Conservation (phyloP, 1,140 invertebrate species). For the Camponotus vicinus region DNA sequence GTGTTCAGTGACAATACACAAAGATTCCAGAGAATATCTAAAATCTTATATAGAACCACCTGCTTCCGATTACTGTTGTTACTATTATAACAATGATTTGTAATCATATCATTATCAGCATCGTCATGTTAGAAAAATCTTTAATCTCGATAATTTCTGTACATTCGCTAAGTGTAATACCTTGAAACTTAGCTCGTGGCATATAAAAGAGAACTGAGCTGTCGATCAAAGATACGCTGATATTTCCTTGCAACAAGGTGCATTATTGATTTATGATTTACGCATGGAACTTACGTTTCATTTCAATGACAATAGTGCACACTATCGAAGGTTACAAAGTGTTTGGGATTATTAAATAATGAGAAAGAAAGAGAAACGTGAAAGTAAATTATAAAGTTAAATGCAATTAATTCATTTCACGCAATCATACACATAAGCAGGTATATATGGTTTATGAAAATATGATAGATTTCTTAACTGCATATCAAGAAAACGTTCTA, state of each 20-base stretch:
- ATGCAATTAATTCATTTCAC: not conserved
- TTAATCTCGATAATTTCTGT: conserved; percentile 25
- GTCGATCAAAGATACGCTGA: conserved; percentile 39
- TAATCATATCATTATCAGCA: not conserved
- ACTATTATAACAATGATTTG: not conserved
- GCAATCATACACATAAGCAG: not conserved
- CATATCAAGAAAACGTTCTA: not conserved
- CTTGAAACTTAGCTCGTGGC: conserved; percentile 12
- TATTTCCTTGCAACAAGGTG: conserved; percentile 31
- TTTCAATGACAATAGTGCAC: not conserved
- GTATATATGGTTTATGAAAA: not conserved
- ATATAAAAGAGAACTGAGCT: conserved; percentile 19
- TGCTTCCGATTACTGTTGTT: not conserved
- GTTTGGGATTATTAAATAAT: not conserved
- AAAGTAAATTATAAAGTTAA: not conserved
- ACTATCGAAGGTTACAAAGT: conserved; percentile 13
- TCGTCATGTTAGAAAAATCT: not conserved
- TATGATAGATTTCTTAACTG: not conserved
- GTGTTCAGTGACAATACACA: no score
- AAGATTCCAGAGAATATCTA: not conserved
- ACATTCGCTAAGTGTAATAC: conserved; percentile 13
- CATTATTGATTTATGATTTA: conserved; percentile 28
- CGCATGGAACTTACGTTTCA: not conserved
- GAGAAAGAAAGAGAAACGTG: not conserved
- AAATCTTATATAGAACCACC: not conserved